phyloP scores from a whole-genome alignment of 2,113 vertebrate species.

The Pterocles orientalis region DNA sequence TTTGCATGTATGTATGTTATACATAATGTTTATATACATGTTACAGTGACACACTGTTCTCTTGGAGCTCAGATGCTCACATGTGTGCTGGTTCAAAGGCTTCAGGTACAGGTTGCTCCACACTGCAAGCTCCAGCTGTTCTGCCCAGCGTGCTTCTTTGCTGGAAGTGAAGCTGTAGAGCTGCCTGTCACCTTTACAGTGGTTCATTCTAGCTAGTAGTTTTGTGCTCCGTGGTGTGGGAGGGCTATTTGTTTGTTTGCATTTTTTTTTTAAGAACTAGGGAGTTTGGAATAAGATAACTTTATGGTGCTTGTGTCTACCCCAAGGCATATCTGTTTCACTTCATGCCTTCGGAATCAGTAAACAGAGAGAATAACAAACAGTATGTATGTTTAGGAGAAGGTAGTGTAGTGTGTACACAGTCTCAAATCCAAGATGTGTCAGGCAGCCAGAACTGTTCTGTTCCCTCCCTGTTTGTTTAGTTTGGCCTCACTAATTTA shows the following conservation, averaged over 20 bases:
- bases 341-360: neutral
- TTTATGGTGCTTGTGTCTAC: neutral
- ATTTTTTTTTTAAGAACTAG: neutral
- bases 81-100: neutral
- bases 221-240: neutral
- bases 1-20: neutral
- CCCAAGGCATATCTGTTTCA: neutral
- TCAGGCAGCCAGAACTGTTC: neutral
- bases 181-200: neutral
- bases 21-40: neutral
- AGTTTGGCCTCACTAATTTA: neutral
- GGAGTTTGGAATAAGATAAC: neutral
- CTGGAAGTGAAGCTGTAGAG: neutral
- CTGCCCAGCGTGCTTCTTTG: neutral
- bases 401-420: neutral
- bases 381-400: neutral
- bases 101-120: neutral
- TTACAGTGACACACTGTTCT: neutral
- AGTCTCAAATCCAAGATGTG: neutral
- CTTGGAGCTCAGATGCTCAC: neutral
- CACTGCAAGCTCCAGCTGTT: neutral
- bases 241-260: neutral
- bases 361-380: slow-evolving; percentile 1
- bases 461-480: slow-evolving; percentile 8
- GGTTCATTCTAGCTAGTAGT: neutral